phyloP scores from a whole-genome alignment of 2,113 vertebrate species.

The Crotalus viridis region DNA sequence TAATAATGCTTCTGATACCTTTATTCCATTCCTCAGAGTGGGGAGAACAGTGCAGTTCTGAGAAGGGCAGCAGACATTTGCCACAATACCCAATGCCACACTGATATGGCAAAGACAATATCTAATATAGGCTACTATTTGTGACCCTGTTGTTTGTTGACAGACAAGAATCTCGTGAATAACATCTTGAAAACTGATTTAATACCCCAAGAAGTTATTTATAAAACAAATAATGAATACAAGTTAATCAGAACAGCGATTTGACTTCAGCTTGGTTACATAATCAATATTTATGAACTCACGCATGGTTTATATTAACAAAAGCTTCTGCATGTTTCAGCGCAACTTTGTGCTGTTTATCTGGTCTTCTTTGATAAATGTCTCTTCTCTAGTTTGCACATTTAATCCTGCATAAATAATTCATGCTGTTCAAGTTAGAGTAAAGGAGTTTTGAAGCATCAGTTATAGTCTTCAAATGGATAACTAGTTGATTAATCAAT shows the following conservation, averaged over 20 bases:
- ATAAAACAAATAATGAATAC: background rate
- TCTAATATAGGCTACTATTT: background rate
- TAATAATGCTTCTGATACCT: background rate
- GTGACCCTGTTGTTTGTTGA: background rate
- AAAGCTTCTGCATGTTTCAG: background rate
- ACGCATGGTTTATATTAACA: background rate
- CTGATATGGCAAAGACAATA: background rate
- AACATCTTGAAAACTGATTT: background rate
- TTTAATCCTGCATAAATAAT: background rate
- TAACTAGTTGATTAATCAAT: background rate
- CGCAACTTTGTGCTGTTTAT: background rate
- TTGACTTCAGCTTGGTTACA: background rate
- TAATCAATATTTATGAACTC: background rate
- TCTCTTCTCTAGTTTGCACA: background rate
- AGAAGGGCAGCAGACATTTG: background rate
- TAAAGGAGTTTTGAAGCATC: background rate
- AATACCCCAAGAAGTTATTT: background rate
- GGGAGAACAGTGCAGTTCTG: background rate
- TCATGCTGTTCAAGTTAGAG: background rate
- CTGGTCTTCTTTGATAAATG: background rate
- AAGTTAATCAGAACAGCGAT: constrained; percentile 13
- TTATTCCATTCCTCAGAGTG: background rate
- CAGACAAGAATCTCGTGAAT: background rate
- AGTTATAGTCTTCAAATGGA: background rate
- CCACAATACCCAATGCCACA: background rate